Evolutionary conservation across 2,113 vertebrate genomes (phyloP).

Genomic region (Numenius arquata): DNA sequence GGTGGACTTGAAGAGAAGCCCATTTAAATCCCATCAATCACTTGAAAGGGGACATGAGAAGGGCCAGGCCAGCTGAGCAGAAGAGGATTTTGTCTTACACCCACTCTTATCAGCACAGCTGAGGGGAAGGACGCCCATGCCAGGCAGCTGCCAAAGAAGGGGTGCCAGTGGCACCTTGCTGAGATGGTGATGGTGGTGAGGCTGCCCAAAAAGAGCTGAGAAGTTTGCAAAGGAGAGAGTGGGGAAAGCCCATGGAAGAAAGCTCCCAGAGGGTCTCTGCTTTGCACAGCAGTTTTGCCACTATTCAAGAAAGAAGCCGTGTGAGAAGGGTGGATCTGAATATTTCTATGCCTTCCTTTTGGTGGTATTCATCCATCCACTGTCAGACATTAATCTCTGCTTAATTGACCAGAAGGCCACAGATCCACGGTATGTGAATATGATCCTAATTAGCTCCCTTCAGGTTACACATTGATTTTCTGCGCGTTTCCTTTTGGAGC

Average conservation of each 20-base stretch:
- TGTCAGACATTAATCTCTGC: not conserved
- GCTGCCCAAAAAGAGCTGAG: not conserved
- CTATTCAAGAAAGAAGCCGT: not conserved
- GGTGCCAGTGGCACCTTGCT: not conserved
- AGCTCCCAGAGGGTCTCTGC: not conserved
- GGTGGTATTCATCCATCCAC: not conserved
- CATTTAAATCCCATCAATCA: not conserved
- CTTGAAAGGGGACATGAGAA: not conserved
- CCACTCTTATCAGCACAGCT: not conserved
- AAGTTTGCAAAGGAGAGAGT: not conserved
- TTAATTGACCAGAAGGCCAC: not conserved
- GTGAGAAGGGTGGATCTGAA: not conserved
- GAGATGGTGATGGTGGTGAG: not conserved
- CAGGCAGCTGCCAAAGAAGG: not conserved
- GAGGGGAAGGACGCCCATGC: not conserved
- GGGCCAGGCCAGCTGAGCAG: not conserved
- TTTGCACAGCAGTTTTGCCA: not conserved
- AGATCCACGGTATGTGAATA: not conserved
- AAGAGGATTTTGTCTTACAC: not conserved
- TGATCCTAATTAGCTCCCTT: conserved; percentile 51
- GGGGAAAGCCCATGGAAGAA: not conserved
- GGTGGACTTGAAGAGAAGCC: not conserved
- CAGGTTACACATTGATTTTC: conserved; percentile 35
- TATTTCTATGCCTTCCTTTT: not conserved
- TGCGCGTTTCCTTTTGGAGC: not conserved